phyloP scores from a whole-genome alignment of 1,140 invertebrate species.

The Drosophila santomea region DNA sequence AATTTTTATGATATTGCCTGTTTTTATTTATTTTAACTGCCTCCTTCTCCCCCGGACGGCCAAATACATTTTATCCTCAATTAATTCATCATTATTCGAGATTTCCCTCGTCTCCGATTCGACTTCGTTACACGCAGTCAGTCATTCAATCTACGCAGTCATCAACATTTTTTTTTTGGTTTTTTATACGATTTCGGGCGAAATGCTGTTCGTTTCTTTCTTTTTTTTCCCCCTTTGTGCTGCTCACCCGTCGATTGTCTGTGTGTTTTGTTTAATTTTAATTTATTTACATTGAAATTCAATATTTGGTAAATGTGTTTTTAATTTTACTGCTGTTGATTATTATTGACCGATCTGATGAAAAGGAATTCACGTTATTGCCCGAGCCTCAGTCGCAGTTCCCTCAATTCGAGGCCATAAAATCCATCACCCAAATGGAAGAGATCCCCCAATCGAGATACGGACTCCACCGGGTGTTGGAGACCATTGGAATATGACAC shows the following conservation, averaged over 20 bases:
- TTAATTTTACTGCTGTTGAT: conserved; percentile 71
- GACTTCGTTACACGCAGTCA: conserved; percentile 25
- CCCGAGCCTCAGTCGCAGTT: conserved; percentile 1
- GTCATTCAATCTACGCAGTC: conserved; percentile 46
- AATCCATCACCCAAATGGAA: conserved; percentile 46
- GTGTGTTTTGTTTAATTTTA: conserved; percentile 58
- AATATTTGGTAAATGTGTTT: conserved; percentile 83
- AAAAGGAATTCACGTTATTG: conserved; percentile 63
- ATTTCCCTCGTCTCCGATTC: conserved; percentile 43
- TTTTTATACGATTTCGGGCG: conserved; percentile 80
- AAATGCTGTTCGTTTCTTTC: conserved; percentile 51
- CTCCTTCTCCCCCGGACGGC: conserved; percentile 1
- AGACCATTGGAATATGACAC: conserved; percentile 48
- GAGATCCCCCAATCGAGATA: conserved; percentile 32
- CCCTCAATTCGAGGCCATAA: conserved; percentile 19
- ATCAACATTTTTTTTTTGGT: conserved; percentile 58
- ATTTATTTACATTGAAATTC: conserved; percentile 84
- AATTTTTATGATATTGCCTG: conserved; percentile 77
- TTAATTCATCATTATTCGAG: conserved; percentile 80
- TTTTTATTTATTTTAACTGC: conserved; percentile 59
- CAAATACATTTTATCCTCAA: conserved; percentile 72
- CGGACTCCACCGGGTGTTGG: neutral
- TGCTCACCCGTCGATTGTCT: conserved; percentile 15
- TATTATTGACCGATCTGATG: conserved; percentile 59
- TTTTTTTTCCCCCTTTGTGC: conserved; percentile 20